Evolutionary conservation across 2,113 vertebrate genomes (phyloP).

Genomic region (Rhizomys pruinosus): DNA sequence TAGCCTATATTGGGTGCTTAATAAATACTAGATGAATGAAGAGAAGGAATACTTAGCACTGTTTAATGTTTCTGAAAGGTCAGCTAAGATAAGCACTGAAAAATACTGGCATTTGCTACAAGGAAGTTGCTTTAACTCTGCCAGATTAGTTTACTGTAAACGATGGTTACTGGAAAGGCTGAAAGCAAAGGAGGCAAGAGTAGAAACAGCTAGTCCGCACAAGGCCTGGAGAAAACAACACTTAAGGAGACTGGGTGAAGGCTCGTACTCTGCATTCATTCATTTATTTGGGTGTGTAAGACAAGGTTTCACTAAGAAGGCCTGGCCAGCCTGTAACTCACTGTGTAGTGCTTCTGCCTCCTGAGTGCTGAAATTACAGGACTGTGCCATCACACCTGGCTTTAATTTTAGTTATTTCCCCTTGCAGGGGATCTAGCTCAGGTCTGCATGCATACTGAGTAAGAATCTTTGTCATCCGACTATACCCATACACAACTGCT

Average conservation of each 20-base stretch:
- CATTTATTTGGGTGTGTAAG: not conserved
- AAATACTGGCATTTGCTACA: not conserved
- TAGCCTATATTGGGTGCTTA: not conserved
- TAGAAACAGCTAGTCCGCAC: not conserved
- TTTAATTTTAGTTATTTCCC: not conserved
- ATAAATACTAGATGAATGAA: not conserved
- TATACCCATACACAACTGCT: not conserved
- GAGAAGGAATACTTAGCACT: not conserved
- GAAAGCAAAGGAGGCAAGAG: not conserved
- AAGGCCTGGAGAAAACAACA: not conserved
- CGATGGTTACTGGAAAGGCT: accelerated
- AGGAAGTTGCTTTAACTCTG: not conserved
- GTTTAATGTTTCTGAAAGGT: not conserved
- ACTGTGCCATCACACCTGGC: not conserved
- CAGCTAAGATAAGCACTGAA: not conserved
- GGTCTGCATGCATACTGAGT: not conserved
- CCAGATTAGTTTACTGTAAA: not conserved
- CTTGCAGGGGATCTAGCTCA: not conserved
- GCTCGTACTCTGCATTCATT: not conserved
- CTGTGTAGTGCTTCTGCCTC: not conserved
- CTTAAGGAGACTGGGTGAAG: not conserved
- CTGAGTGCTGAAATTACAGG: not conserved
- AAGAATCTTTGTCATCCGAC: not conserved
- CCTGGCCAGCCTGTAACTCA: not conserved
- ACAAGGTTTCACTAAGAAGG: not conserved